A percentile compares a stretch with the other conserved stretches of the same genome.
Evolutionary conservation across 1,140 invertebrate species (phyloP).

Genomic region (Oscheius sp.): DNA sequence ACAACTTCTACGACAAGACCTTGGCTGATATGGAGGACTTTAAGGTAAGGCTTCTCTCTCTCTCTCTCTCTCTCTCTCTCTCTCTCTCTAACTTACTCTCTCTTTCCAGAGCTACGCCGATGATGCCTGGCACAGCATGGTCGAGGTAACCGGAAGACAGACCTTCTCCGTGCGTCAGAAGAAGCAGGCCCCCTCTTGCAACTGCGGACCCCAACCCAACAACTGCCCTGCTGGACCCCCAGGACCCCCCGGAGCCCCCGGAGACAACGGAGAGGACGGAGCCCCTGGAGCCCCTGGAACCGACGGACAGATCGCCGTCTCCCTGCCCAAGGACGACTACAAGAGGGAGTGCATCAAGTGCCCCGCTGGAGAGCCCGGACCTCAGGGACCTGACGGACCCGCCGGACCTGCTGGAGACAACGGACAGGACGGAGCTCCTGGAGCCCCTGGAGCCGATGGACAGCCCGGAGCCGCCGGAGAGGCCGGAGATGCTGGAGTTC

Average conservation of each 20-base stretch:
- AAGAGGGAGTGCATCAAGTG: conserved; percentile 12
- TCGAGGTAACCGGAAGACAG: conserved; percentile 13
- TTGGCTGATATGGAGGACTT: conserved; percentile 28
- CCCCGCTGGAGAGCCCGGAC: conserved; percentile 19
- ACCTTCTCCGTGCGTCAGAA: conserved; percentile 21
- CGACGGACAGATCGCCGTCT: conserved; percentile 6
- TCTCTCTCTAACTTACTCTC: too few relatives aligned
- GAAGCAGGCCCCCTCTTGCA: conserved; percentile 18
- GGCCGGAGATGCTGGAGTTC: conserved; percentile 23
- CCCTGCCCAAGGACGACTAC: conserved; percentile 7
- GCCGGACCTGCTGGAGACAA: conserved; percentile 5
- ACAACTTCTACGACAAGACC: conserved; percentile 28
- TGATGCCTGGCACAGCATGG: conserved; percentile 24
- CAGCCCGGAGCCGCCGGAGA: conserved; percentile 25
- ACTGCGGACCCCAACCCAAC: conserved; percentile 8
- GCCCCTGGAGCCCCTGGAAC: conserved; percentile 21
- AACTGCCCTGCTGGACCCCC: conserved; percentile 28
- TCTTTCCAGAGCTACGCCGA: conserved; percentile 14
- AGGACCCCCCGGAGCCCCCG: conserved; percentile 26
- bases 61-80: too few relatives aligned
- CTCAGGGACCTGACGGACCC: conserved; percentile 19
- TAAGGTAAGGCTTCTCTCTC: conserved; percentile 7
- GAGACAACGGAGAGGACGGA: conserved; percentile 20
- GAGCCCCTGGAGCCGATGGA: conserved; percentile 29
- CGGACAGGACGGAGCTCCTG: conserved; percentile 19